These are phyloP conservation scores for Urocitellus parryii DNA, from an alignment of 2,113 vertebrate species.

Conservation along the genomic window DNA sequence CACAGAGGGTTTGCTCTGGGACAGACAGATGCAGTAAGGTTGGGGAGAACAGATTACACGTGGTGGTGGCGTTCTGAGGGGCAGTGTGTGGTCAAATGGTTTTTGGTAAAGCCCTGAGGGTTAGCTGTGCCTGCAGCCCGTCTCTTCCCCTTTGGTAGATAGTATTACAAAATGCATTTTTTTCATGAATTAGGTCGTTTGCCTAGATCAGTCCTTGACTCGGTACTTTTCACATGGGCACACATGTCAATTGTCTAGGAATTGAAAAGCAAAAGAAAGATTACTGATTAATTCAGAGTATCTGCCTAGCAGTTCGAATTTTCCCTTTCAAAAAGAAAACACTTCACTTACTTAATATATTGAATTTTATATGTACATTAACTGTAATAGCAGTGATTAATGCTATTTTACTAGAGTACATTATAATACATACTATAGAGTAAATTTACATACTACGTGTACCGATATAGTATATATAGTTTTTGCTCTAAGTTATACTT, in stretches of 20 bases:
- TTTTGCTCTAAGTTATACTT: background rate
- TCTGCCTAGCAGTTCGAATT: background rate
- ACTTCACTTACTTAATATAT: background rate
- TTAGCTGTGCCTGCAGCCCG: background rate
- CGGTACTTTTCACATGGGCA: background rate
- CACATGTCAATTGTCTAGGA: background rate
- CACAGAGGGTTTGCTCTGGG: background rate
- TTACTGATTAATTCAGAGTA: background rate
- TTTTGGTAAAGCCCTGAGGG: background rate
- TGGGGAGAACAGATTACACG: background rate
- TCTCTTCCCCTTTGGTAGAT: background rate
- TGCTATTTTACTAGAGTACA: background rate
- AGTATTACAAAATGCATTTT: background rate
- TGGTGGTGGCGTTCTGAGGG: background rate
- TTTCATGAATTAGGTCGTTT: background rate
- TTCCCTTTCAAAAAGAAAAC: background rate
- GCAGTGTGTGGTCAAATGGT: background rate
- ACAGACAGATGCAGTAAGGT: background rate
- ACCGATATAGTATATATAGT: background rate
- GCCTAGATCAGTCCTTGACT: background rate
- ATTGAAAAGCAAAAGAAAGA: conserved; percentile 1
- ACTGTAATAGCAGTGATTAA: background rate
- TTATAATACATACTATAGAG: background rate
- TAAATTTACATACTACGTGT: background rate
- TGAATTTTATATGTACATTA: background rate